Base-by-base conservation (phyloP, 2,888 invertebrate species). In the Conchocele bisecta region DNA sequence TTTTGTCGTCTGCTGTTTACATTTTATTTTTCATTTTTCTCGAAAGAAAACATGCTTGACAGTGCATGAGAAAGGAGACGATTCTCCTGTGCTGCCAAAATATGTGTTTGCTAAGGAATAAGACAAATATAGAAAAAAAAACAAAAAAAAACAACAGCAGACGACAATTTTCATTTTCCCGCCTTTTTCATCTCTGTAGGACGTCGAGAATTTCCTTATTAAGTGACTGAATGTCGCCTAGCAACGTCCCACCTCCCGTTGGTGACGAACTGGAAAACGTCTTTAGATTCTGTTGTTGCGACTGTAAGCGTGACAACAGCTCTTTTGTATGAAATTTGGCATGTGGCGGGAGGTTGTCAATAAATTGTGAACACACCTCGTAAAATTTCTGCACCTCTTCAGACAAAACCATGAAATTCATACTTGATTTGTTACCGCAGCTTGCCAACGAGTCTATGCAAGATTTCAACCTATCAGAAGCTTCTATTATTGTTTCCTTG, bases 261-360 rank as follows among this genome's bases (percentile, higher is more conserved):
- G 87, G 85, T 13, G 84, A 83, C 7, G 83, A 75, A 59, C 85
- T 84, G 17, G 85, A 81, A 60, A 83, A 84, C n/a, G 84, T 87
- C 71, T 86, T 86, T 63, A 88, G 67, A 54, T 78, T 86, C 60
- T 87, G 85, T 60, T 86, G 84, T 56, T 86, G 83, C 2, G 75
- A 73, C 66, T 86, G 86, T 39, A 88, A 65, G n/a, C 85, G 81
- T 26, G 89, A 86, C 58, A 92, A 82, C 39, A 92, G 86, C 75
- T 92, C 92, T 39, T 96, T 94, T 89, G 96, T 95, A 85, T 97
- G 95, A 91, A 97, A 97, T 88, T 97, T 95, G 54, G 95, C 94
- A 89, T 97, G 96, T 20, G 96, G 96, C 13, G 96, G 95, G 86
- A 96, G 94, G 78, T 93, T 93, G 83, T 97, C 97, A 17, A 96